phyloP scores from a whole-genome alignment of 2,113 vertebrate species.

The Halcyon malimbica region DNA sequence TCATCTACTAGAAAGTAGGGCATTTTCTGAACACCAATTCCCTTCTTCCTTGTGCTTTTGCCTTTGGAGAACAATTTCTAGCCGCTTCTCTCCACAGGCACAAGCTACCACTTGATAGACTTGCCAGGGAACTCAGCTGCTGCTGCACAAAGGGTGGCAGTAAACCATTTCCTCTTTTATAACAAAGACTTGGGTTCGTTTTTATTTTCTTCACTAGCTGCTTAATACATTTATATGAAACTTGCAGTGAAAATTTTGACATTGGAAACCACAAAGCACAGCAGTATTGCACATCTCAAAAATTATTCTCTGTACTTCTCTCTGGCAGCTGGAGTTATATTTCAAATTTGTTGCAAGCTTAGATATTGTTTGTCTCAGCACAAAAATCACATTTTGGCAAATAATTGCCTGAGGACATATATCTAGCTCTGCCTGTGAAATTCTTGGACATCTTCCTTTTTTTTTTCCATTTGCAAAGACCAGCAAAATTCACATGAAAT shows the following conservation, averaged over 20 bases:
- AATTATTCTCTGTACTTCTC: not conserved
- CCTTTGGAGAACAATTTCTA: not conserved
- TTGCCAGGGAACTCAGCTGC: not conserved
- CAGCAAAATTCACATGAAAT: not conserved
- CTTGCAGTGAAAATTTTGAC: not conserved
- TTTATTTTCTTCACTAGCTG: not conserved
- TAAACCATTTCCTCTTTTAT: not conserved
- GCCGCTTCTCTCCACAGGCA: not conserved
- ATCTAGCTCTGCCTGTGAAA: not conserved
- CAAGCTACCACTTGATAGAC: not conserved
- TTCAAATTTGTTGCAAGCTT: not conserved
- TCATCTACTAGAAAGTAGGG: not conserved
- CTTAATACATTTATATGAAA: not conserved
- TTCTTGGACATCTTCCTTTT: not conserved
- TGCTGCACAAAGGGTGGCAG: not conserved
- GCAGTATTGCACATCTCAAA: not conserved
- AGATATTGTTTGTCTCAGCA: not conserved
- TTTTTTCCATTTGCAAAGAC: not conserved
- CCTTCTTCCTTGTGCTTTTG: not conserved
- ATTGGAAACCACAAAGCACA: not conserved
- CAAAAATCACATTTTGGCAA: not conserved
- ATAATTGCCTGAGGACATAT: not conserved
- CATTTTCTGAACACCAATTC: not conserved
- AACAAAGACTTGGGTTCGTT: not conserved
- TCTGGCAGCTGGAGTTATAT: not conserved